A percentile compares a stretch with the other conserved stretches of the same genome.
phyloP scores from a whole-genome alignment of 2,888 invertebrate species.

The Perizoma flavofasciatum region DNA sequence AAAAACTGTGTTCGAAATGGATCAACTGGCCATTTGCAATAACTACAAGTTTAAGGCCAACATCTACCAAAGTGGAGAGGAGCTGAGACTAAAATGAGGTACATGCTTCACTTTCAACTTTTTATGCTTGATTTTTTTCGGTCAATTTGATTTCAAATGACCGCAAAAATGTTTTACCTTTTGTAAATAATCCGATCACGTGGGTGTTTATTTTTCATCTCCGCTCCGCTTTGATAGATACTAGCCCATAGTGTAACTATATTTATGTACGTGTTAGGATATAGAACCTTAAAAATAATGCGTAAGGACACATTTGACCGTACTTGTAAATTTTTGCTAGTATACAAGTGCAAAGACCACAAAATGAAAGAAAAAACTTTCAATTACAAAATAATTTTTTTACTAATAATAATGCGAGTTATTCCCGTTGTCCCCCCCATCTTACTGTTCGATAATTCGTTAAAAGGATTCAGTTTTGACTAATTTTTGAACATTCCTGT shows the following conservation, averaged over 20 bases:
- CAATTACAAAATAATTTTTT: neutral
- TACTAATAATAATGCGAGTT: too few species aligned
- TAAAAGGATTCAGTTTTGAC: too few species aligned
- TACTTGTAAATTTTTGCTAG: neutral
- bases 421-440: too few species aligned
- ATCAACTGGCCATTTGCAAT: neutral
- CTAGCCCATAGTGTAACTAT: neutral
- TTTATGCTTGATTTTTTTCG: too few species aligned
- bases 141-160: too few species aligned
- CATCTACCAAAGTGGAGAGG: neutral
- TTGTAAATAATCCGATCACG: too few species aligned
- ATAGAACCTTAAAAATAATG: neutral
- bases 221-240: neutral
- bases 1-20: neutral
- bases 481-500: too few species aligned
- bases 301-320: slow-evolving; percentile 1
- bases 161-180: too few species aligned
- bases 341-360: neutral
- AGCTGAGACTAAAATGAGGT: too few species aligned
- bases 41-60: neutral
- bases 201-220: too few species aligned
- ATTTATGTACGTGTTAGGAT: neutral
- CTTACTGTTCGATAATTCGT: too few species aligned
- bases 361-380: neutral
- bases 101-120: too few species aligned